Evolutionary conservation across 2,888 invertebrate genomes (phyloP).

Genomic region (Synanthedon myopaeformis): DNA sequence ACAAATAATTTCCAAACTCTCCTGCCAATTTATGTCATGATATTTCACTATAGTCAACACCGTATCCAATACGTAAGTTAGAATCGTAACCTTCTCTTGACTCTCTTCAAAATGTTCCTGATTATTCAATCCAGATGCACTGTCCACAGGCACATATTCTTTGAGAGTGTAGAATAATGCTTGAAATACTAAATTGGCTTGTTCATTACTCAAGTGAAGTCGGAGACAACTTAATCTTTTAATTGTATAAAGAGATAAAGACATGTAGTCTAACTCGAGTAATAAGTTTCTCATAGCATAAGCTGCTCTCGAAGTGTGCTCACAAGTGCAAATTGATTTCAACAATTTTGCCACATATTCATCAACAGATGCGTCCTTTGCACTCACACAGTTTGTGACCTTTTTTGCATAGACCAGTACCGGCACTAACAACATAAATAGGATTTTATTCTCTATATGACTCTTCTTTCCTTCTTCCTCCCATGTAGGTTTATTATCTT

Average conservation of each 20-base stretch:
- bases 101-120: constrained; percentile 29
- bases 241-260: constrained; percentile 62
- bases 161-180: constrained; percentile 72
- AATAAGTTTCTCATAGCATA: constrained; percentile 71
- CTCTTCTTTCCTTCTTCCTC: constrained; percentile 22
- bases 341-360: constrained; percentile 72
- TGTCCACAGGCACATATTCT: constrained; percentile 53
- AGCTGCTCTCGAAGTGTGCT: constrained; percentile 72
- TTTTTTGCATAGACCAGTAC: constrained; percentile 48
- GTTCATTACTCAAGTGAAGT: constrained; percentile 69
- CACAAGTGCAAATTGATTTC: constrained; percentile 63
- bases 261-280: constrained; percentile 46
- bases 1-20: constrained; percentile 80
- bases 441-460: constrained; percentile 70
- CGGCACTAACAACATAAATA: constrained; percentile 74
- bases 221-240: constrained; percentile 70
- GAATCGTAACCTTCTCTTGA: constrained; percentile 49
- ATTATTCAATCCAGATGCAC: constrained; percentile 19
- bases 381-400: constrained; percentile 12
- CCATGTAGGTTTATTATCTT: constrained; percentile 22
- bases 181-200: constrained; percentile 74
- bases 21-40: constrained; percentile 81
- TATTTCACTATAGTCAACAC: constrained; percentile 74
- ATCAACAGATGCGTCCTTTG: constrained; percentile 62
- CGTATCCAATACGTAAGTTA: constrained; percentile 76